Evolutionary conservation across 2,113 vertebrate genomes (phyloP).

Genomic region (Lynx canadensis): DNA sequence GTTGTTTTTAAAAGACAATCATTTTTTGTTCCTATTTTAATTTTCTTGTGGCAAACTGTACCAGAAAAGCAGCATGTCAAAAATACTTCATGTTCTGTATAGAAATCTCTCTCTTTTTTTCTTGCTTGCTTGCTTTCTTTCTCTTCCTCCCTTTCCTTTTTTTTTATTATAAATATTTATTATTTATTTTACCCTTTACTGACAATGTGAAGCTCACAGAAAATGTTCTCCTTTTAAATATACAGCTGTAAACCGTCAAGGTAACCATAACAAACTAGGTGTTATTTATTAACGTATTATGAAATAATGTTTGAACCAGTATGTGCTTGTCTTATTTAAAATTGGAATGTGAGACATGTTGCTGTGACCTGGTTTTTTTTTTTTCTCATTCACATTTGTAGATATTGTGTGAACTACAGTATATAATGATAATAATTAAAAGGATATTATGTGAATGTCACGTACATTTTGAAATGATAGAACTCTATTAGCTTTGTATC

Average conservation of each 20-base stretch:
- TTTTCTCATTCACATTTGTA: constrained; percentile 91
- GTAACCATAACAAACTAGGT: constrained; percentile 92
- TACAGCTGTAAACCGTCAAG: constrained; percentile 84
- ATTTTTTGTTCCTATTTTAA: constrained; percentile 78
- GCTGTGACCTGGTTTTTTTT: constrained; percentile 86
- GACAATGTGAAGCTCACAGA: constrained; percentile 84
- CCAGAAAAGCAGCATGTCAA: constrained; percentile 84
- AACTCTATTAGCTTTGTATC: constrained; percentile 84
- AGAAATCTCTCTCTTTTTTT: not conserved
- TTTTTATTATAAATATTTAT: constrained; percentile 81
- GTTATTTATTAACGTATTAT: constrained; percentile 92
- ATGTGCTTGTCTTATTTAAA: constrained; percentile 96
- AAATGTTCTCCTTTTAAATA: constrained; percentile 82
- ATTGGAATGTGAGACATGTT: constrained; percentile 92
- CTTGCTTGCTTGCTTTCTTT: not conserved
- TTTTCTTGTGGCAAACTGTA: constrained; percentile 83
- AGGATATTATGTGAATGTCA: constrained; percentile 84
- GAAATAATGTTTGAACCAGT: constrained; percentile 92
- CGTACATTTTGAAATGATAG: constrained; percentile 82
- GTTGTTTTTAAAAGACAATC: constrained; percentile 88
- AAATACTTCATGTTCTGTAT: constrained; percentile 81
- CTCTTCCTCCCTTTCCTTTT: not conserved
- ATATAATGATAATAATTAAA: constrained; percentile 86
- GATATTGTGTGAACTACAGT: constrained; percentile 90
- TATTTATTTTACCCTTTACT: constrained; percentile 85